Conservation (phyloP, 2,113 vertebrate species). For the Himantopus leucocephalus region DNA sequence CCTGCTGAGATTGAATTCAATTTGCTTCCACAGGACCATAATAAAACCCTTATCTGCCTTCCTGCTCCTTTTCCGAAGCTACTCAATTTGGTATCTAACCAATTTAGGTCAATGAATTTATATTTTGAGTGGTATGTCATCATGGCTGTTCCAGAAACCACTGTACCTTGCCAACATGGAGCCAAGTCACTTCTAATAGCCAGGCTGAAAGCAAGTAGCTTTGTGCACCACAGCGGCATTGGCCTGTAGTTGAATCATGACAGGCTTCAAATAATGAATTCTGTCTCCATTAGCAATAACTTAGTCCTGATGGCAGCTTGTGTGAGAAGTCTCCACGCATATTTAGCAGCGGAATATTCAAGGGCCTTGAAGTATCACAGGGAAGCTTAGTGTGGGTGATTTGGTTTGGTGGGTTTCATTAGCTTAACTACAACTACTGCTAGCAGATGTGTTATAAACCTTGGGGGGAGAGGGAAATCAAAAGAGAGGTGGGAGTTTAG, state of each 20-base stretch:
- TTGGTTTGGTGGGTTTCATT: neutral
- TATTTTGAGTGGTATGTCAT: neutral
- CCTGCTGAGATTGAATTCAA: slow-evolving; percentile 26
- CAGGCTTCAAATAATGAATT: neutral
- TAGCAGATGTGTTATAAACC: neutral
- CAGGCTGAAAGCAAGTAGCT: neutral
- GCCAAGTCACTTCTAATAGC: neutral
- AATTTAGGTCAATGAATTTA: slow-evolving; percentile 3
- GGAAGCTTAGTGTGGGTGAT: neutral
- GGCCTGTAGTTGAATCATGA: neutral
- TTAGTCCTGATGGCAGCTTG: neutral
- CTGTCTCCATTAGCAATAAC: neutral
- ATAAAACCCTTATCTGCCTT: slow-evolving; percentile 29
- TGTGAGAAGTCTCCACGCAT: neutral
- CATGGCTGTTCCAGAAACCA: neutral
- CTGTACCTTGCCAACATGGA: neutral
- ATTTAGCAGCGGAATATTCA: neutral
- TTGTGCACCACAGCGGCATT: neutral
- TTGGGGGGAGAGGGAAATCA: neutral
- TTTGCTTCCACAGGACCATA: slow-evolving; percentile 32
- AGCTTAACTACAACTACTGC: neutral
- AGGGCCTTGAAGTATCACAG: neutral
- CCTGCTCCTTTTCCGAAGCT: slow-evolving; percentile 11
- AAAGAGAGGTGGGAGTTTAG: neutral
- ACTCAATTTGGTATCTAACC: slow-evolving; percentile 12